Evolutionary conservation across 2,888 invertebrate species (phyloP), one percentile per base, ranked within the genome.

Genomic region (Fragum sueziense): DNA sequence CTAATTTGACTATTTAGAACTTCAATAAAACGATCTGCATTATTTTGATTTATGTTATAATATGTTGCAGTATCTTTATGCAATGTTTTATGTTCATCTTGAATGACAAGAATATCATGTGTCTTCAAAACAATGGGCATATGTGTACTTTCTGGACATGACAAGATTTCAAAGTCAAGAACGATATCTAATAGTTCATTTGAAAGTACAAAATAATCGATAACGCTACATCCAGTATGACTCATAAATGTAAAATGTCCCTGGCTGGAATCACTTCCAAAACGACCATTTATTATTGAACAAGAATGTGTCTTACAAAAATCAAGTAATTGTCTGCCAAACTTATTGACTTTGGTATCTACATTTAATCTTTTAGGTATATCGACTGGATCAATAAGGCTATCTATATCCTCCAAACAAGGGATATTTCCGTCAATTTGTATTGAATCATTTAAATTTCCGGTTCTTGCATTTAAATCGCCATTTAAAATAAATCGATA

Each of bases 251-350:
- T 65, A 20, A 37, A 65, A 25, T 65, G 31, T 37, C 65, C 65
- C 4, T 65, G 27, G n/a, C 20, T n/a, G 31, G 33, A 9, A 37
- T 34, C 37, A 14, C 20, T 20, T 20, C 65, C 65, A 9, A 33
- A 20, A n/a, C 65, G 14, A 11, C 65, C 65, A 34, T 65, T 65
- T n/a, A 34, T 25, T n/a, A 65, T 65, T 1, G 31, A 65, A 65
- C 33, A 33, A 1, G 22, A 29, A 37, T 33, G 31, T 20, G 65
- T 37, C 37, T 65, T 65, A 25, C 65, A 65, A 11, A 65, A 65
- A n/a, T 65, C 3, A 20, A 33, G 4, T 6, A 65, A 14, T 20
- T 37, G 34, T 37, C 33, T 29, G 1, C 65, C 65, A 37, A 33
- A 33, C 37, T 34, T 65, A 14, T 37, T 65, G 6, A 65, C 31